phyloP scores from a whole-genome alignment of 2,797 vertebrate genomes.

The Graptemys geographica region DNA sequence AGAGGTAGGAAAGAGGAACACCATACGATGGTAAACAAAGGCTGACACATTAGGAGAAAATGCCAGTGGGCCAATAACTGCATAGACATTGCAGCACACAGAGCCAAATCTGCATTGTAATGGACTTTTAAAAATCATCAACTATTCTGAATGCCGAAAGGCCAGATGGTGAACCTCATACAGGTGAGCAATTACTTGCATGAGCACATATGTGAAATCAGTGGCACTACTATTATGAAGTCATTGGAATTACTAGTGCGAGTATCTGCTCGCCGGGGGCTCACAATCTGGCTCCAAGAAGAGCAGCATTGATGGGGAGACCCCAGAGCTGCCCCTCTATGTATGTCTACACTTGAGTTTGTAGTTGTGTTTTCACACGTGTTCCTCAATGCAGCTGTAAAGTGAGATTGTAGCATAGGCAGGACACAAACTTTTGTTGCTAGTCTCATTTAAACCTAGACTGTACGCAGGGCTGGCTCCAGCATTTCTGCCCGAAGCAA shows the following conservation, averaged over 20 bases:
- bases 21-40: neutral
- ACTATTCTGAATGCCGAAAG: conserved; percentile 26
- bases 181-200: neutral
- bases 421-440: neutral
- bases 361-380: neutral
- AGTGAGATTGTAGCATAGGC: neutral
- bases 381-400: neutral
- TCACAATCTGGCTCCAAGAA: neutral
- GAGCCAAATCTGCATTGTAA: conserved; percentile 41
- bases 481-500: too few relatives aligned
- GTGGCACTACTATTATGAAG: neutral
- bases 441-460: neutral
- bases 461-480: neutral
- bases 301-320: neutral
- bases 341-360: neutral
- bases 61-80: conserved; percentile 51
- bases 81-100: conserved; percentile 57
- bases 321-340: neutral
- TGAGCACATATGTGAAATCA: neutral
- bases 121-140: conserved; percentile 41
- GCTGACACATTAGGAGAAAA: neutral
- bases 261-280: neutral
- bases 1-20: neutral
- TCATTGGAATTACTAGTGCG: neutral
- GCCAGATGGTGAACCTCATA: neutral